These are phyloP conservation scores for Hystrix brachyura DNA, from an alignment of 2,113 vertebrate genomes.

Conservation along the genomic window DNA sequence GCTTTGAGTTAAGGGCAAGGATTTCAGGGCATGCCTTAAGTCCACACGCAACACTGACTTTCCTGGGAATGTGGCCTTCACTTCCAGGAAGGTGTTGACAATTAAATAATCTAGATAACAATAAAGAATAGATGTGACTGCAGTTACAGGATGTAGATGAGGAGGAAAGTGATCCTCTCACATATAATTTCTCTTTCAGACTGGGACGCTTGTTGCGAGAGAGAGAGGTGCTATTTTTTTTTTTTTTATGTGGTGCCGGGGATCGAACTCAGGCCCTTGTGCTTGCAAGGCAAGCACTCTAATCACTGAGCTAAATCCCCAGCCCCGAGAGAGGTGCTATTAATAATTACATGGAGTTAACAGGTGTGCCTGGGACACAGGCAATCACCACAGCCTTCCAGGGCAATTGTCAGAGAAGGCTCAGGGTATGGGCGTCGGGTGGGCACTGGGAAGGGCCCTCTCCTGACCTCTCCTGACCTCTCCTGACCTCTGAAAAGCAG, in stretches of 20 bases:
- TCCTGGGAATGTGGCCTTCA: not conserved
- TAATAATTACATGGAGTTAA: not conserved
- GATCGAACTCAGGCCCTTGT: too few species aligned
- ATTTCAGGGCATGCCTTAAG: too few species aligned
- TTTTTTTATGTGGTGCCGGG: too few species aligned
- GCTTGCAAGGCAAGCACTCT: too few species aligned
- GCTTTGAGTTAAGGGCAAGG: not conserved
- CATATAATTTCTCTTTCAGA: not conserved
- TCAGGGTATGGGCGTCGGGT: not conserved
- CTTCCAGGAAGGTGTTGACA: not conserved
- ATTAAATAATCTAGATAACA: not conserved
- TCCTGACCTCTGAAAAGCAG: not conserved
- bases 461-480: too few species aligned
- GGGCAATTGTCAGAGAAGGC: not conserved
- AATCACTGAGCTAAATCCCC: too few species aligned
- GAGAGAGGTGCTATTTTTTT: not conserved
- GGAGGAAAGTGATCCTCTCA: not conserved
- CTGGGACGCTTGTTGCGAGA: not conserved
- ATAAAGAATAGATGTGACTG: not conserved
- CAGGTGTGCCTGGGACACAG: accelerated
- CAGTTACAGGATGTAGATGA: not conserved
- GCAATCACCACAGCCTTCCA: not conserved
- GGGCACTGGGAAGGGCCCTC: too few species aligned
- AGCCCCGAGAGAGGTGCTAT: not conserved
- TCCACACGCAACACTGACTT: not conserved